phyloP scores from a whole-genome alignment of 2,888 invertebrate genomes.

The Latheticus oryzae region DNA sequence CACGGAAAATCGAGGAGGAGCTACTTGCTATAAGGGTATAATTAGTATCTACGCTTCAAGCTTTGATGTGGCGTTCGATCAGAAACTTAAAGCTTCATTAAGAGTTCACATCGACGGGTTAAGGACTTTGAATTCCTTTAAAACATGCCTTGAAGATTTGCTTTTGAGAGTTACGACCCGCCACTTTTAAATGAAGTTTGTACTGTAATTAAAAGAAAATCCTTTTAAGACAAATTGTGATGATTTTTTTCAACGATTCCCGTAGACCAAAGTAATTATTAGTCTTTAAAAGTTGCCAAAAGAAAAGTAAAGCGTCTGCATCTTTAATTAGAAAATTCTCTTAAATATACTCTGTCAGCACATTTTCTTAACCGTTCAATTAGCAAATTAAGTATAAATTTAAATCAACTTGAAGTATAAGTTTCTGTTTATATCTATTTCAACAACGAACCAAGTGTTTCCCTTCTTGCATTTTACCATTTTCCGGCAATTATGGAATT shows the following conservation, averaged over 20 bases:
- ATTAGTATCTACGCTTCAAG: conserved; percentile 36
- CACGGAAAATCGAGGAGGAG: conserved; percentile 18
- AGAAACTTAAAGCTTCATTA: conserved; percentile 47
- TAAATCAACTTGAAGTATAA: conserved; percentile 48
- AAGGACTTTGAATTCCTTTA: conserved; percentile 29
- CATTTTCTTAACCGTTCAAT: conserved; percentile 45
- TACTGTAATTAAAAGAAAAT: conserved; percentile 11
- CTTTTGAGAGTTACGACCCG: conserved; percentile 12
- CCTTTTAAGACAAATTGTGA: conserved; percentile 2
- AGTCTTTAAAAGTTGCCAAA: conserved; percentile 12
- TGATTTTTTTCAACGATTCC: conserved; percentile 7
- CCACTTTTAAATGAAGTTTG: conserved; percentile 12
- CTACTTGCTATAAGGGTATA: conserved; percentile 31
- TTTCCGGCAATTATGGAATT: conserved; percentile 57
- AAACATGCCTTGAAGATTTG: conserved; percentile 25
- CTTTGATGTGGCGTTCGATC: conserved; percentile 48
- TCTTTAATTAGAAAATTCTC: conserved; percentile 36
- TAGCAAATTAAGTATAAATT: conserved; percentile 52
- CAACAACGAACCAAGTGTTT: conserved; percentile 47
- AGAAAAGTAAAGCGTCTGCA: conserved; percentile 10
- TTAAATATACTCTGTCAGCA: conserved; percentile 10
- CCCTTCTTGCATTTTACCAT: conserved; percentile 45
- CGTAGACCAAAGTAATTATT: not conserved
- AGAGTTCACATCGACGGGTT: conserved; percentile 40
- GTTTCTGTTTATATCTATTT: conserved; percentile 49